Evolutionary conservation across 2,797 vertebrate species (phyloP).

Genomic region (Prionace glauca): DNA sequence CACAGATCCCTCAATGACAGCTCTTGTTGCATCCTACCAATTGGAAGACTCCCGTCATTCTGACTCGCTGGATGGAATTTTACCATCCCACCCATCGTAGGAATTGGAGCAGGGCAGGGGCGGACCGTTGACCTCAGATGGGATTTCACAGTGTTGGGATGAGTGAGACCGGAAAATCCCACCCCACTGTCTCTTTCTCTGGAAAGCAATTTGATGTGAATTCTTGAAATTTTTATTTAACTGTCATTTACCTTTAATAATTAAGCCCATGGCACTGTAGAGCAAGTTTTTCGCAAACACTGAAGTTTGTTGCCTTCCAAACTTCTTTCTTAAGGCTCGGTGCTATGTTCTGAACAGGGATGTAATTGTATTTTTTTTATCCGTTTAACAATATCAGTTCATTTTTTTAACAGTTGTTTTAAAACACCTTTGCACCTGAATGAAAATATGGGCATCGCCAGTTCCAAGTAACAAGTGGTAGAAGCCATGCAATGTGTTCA

Average conservation of each 20-base stretch:
- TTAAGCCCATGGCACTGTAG: neutral
- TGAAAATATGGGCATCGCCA: neutral
- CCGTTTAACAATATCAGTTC: neutral
- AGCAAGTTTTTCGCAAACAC: neutral
- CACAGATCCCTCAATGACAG: neutral
- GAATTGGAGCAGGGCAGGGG: too few species aligned
- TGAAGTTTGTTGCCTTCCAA: neutral
- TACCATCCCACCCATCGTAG: too few species aligned
- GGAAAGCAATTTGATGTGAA: neutral
- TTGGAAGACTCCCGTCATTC: neutral
- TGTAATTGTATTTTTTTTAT: neutral
- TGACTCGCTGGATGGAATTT: too few species aligned
- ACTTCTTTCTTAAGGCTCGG: neutral
- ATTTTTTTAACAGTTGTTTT: neutral
- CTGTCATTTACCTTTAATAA: neutral
- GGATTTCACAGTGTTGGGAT: too few species aligned
- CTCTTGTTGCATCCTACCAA: neutral
- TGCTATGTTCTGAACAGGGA: neutral
- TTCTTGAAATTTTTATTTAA: neutral
- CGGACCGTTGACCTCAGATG: too few species aligned
- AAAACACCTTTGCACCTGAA: neutral
- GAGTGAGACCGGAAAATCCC: too few species aligned
- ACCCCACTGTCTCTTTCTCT: too few species aligned
- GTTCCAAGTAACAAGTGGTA: neutral
- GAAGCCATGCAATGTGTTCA: neutral